Evolutionary conservation across 1,140 invertebrate genomes (phyloP).

Genomic region (Calliopsis andreniformis): DNA sequence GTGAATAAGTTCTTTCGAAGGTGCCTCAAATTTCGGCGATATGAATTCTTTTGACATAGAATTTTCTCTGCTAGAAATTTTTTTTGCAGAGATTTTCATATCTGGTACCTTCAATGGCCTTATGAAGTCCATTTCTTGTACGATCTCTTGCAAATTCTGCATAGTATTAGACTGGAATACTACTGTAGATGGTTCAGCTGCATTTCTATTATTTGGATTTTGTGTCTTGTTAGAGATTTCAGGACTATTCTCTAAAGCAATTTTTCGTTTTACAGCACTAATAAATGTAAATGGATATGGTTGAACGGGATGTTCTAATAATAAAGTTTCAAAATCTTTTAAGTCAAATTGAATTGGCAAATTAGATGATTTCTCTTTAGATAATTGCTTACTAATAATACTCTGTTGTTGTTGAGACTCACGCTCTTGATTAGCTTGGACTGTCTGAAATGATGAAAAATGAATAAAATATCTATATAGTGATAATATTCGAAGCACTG

Average conservation of each 20-base stretch:
- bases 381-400: slow-evolving; percentile 47
- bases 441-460: slow-evolving; percentile 39
- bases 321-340: slow-evolving; percentile 66
- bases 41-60: slow-evolving; percentile 69
- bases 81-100: slow-evolving; percentile 78
- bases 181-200: slow-evolving; percentile 35
- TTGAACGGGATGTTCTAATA: slow-evolving; percentile 69
- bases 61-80: slow-evolving; percentile 71
- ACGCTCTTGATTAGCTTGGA: slow-evolving; percentile 37
- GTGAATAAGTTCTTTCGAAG: slow-evolving; percentile 57
- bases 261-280: slow-evolving; percentile 77
- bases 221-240: slow-evolving; percentile 62
- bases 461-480: no score
- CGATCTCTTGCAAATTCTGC: slow-evolving; percentile 54
- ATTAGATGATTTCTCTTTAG: slow-evolving; percentile 33
- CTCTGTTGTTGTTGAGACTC: slow-evolving; percentile 57
- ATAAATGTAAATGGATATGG: slow-evolving; percentile 79
- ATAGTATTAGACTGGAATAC: slow-evolving; percentile 47
- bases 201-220: slow-evolving; percentile 58
- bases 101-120: slow-evolving; percentile 78
- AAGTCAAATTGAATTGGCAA: slow-evolving; percentile 25
- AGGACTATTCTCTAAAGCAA: slow-evolving; percentile 66
- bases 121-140: slow-evolving; percentile 75
- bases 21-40: slow-evolving; percentile 65
- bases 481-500: no score